These are phyloP conservation scores for Arenaria interpres DNA, from an alignment of 2,113 vertebrate genomes.

Conservation along the genomic window DNA sequence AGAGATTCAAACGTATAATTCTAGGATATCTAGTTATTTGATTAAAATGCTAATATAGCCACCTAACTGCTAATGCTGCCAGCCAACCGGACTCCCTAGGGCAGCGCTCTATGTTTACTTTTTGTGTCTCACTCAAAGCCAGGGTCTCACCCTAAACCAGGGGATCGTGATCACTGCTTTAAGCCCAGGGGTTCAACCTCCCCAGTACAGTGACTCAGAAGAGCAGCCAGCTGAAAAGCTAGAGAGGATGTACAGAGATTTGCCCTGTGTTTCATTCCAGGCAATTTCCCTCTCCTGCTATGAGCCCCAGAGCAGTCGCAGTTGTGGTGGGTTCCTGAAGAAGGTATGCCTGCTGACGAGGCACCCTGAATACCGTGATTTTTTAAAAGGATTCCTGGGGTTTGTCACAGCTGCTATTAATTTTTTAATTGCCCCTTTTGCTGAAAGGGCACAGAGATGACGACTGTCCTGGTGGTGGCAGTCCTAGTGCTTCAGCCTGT, in stretches of 20 bases:
- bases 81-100: not conserved
- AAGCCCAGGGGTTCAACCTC: not conserved
- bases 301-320: not conserved
- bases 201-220: not conserved
- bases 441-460: not conserved
- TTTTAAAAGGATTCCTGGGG: not conserved
- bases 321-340: not conserved
- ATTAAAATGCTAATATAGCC: conserved; percentile 69
- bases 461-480: not conserved
- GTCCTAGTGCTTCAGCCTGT: not conserved
- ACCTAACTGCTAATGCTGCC: conserved; percentile 58
- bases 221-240: not conserved
- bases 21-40: conserved; percentile 68
- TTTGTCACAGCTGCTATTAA: not conserved
- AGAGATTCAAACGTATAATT: conserved; percentile 68
- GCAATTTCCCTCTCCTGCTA: not conserved
- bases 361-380: not conserved
- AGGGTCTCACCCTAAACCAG: not conserved
- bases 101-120: conserved; percentile 7
- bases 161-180: not conserved
- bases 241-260: not conserved
- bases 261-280: not conserved
- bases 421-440: not conserved
- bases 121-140: conserved; percentile 16
- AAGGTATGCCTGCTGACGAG: not conserved